Base-by-base conservation (phyloP, 37 sponge, comb jelly and placozoan genomes). In the Bolinopsis microptera region DNA sequence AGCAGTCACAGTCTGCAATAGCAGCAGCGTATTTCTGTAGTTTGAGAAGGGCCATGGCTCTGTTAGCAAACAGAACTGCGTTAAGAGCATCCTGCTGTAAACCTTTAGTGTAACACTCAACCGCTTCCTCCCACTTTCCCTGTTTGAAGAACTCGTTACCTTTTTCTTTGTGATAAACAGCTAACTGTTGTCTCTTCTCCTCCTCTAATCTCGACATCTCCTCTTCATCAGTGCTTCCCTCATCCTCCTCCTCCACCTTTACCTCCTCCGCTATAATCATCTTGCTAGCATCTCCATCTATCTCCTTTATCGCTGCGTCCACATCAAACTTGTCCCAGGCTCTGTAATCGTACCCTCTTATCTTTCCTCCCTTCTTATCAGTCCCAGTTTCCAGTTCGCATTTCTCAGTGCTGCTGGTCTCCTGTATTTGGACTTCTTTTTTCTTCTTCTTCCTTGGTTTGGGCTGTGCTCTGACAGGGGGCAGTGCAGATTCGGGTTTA, bases 261-360 rank as follows among this genome's bases (percentile, higher is more conserved):
- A 94, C 94, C 1, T 94, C 94, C 25, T 69, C 94, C 1, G 93
- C 94, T 24, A 18, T 38, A 0, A 69, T 39, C 24, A 92, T 94
- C 38, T 76, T 31, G 5, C 92, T 93, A 30, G 92, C 31, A 5
- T 95, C 96, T 31, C 96, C 97, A 39, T 93, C 76, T 23, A 40
- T 93, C 93, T 75, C 93, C 41, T 41, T 75, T 24, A 75, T 75
- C 0, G 82, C 37, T 77, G 95, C 92, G 35, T 96, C 99, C 94
- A 99, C 99, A 95, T 97, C 97, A 95, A 96, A 95, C 75, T 97
- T 96, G 94, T 97, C 97, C 99, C 99, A 99, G 13, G 96, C 94
- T 67, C 93, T 90, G 93, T 96, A 99, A 82, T 99, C 99, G 93
- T 94, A 96, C 26, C 97, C 96, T n/a, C 36, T 94, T 32, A 99